Conservation (phyloP, 2,113 vertebrate species). For the Zingel zingel region DNA sequence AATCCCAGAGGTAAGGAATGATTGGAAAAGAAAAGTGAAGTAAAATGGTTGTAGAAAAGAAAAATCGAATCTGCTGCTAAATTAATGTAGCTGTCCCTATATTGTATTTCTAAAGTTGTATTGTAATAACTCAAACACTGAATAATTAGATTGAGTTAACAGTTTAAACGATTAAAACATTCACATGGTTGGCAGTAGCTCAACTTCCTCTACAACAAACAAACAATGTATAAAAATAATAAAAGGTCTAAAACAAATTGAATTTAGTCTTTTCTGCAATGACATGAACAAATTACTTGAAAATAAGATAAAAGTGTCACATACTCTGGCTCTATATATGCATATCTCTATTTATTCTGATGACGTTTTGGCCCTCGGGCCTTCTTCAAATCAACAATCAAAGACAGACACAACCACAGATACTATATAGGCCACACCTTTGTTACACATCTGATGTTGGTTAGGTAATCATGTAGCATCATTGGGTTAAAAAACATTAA, state of each 20-base stretch:
- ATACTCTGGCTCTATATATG: too few relatives aligned
- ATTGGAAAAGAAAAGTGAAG: neutral
- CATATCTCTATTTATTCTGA: too few relatives aligned
- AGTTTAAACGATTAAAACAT: slow-evolving; percentile 24
- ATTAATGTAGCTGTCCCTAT: neutral
- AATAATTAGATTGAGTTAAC: neutral
- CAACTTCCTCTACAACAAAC: neutral
- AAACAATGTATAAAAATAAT: slow-evolving; percentile 4
- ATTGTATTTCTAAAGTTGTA: slow-evolving; percentile 21
- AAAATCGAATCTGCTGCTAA: slow-evolving; percentile 30
- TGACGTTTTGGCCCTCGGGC: too few relatives aligned
- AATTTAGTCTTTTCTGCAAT: neutral
- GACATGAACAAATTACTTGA: neutral
- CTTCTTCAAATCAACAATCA: too few relatives aligned
- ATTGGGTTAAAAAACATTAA: too few relatives aligned
- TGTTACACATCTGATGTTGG: too few relatives aligned
- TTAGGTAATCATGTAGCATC: too few relatives aligned
- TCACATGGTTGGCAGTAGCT: neutral
- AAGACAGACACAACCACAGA: too few relatives aligned
- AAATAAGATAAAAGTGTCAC: too few relatives aligned
- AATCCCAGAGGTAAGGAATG: slow-evolving; percentile 30
- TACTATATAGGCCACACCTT: too few relatives aligned
- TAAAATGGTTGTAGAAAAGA: neutral
- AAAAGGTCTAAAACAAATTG: slow-evolving; percentile 6
- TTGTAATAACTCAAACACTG: neutral